Evolutionary conservation across 2,888 invertebrate genomes (phyloP), one percentile per base, ranked within the genome.

Genomic region (Hypercompe scribonia): DNA sequence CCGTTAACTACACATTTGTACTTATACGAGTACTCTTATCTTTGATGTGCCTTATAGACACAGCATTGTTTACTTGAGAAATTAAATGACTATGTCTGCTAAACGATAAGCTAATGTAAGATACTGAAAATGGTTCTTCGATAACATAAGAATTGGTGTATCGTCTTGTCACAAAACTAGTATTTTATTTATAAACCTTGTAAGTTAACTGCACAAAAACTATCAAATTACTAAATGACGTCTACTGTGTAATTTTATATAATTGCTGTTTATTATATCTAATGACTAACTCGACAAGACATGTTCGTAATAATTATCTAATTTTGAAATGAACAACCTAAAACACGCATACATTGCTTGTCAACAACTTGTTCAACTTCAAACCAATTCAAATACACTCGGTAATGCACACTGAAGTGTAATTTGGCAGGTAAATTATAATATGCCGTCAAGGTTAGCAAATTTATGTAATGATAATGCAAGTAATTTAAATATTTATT

Each of bases 381-480:
- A 46, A 73, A 58, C 28, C 28, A 24, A 79, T 77, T 75, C 69
- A 76, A 50, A 79, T 67, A 65, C 73, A 68, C 72, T 39, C 71
- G 72, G 75, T 68, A 71, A 74, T 75, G 74, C 63, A 72, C 33
- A 63, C n/a, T 66, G 33, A 58, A 69, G 61, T 70, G 77, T 42
- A 33, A 77, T 77, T 70, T 80, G 76, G 75, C 75, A 76, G 73
- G 71, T 77, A 79, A 75, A 78, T 83, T 67, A 77, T 80, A 71
- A 76, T 71, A 54, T 65, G 65, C 50, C n/a, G 15, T 46, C 24
- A 46, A 66, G 24, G 31, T 66, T 46, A 24, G 46, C 24, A 46
- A 66, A 2, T 66, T 31, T 33, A 33, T 31, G 24, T 42, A 21
- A 66, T 28, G 31, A 42, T 46, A 46, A 66, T 11, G 31, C 11